Conservation (phyloP, 2,797 vertebrate species). For the Mormyrops boulengeri region DNA sequence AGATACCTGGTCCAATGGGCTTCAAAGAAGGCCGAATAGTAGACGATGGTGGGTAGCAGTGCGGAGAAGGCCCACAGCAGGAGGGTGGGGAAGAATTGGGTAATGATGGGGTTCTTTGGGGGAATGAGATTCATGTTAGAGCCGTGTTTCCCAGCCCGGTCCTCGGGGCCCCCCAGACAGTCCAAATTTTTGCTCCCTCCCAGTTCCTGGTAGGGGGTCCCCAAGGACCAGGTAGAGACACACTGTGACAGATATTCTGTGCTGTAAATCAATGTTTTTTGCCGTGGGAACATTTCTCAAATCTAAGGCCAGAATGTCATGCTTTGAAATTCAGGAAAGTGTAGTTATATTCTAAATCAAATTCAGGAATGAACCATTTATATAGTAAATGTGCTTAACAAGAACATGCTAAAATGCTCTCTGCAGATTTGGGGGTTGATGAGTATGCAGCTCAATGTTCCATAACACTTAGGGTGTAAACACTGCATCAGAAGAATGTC, state of each 20-base stretch:
- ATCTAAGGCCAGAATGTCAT: background rate
- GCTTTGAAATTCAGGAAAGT: background rate
- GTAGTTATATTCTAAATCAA: background rate
- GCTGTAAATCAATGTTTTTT: background rate
- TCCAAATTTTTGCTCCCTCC: background rate
- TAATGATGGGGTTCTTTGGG: conserved; percentile 86
- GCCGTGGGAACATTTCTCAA: background rate
- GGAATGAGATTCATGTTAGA: conserved; percentile 12
- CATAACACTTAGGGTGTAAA: background rate
- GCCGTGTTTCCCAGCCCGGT: background rate
- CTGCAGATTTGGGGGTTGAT: background rate
- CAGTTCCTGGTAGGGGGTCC: background rate
- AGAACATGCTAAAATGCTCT: background rate
- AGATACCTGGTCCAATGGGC: conserved; percentile 88
- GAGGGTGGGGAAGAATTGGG: conserved; percentile 92
- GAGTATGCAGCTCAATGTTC: background rate
- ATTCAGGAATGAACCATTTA: background rate
- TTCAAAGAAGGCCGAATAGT: conserved; percentile 91
- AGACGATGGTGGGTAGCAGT: conserved; percentile 90
- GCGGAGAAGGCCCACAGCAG: conserved; percentile 92
- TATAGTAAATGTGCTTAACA: background rate
- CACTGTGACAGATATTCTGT: background rate
- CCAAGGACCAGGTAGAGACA: background rate
- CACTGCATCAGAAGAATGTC: too few relatives aligned
- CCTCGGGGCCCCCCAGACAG: background rate